phyloP scores from a whole-genome alignment of 2,113 vertebrate species.

The Sinocyclocheilus anshuiensis region DNA sequence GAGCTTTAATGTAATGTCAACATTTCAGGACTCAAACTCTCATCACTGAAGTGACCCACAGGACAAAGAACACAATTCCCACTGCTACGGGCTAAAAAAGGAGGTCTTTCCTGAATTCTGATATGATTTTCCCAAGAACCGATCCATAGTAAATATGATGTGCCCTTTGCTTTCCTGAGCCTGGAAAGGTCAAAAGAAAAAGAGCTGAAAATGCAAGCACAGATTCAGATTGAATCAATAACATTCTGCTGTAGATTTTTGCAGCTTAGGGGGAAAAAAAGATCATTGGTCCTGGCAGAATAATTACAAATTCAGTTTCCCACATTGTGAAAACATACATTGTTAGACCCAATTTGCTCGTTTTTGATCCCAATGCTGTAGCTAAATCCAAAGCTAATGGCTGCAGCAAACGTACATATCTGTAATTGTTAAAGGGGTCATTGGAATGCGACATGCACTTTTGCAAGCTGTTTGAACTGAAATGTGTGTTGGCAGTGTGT shows the following conservation, averaged over 20 bases:
- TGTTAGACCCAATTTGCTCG: no score
- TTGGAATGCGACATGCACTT: no score
- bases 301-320: no score
- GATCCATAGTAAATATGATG: conserved; percentile 69
- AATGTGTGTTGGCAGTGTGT: no score
- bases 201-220: conserved; percentile 57
- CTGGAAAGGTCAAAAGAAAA: conserved; percentile 63
- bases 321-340: no score
- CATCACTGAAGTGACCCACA: not conserved
- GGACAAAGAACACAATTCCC: conserved; percentile 9
- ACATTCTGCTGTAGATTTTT: not conserved
- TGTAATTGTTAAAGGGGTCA: no score
- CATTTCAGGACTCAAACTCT: conserved; percentile 3
- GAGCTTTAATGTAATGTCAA: not conserved
- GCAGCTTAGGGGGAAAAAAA: not conserved
- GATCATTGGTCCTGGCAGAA: no score
- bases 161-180: conserved; percentile 64
- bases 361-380: no score
- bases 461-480: no score
- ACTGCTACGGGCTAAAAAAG: not conserved
- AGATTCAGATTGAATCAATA: conserved; percentile 65
- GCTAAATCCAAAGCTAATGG: no score
- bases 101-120: conserved; percentile 3
- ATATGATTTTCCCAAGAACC: conserved; percentile 56
- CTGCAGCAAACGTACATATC: no score